Evolutionary conservation across 2,888 invertebrate genomes (phyloP), one percentile per base, ranked within the genome.

Genomic region (Orthonychiurus folsomi): DNA sequence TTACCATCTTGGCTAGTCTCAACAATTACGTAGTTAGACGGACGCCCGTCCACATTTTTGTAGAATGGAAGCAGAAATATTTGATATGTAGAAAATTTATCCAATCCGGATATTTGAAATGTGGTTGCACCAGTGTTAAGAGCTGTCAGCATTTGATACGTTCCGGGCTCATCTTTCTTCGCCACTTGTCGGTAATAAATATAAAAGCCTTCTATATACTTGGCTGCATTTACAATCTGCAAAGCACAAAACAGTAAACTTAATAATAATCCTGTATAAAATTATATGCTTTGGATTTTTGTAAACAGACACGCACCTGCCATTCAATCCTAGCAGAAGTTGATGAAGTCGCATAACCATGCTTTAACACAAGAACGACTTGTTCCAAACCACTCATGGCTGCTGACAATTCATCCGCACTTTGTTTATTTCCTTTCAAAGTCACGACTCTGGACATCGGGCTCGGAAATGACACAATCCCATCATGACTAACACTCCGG

Each of bases 41-140:
- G 91, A 75, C 86, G 86, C 67, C 93, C 93, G 79, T 92, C 90
- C 66, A 92, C 86, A 75, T 85, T 86, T 77, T 86, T 88, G 78
- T 87, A 92, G 79, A 90, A 94, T 62, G 94, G 94, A 74, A 91
- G 85, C 71, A 95, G 83, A 80, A 93, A 92, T 79, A 94, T 90
- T 80, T 93, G 89, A 79, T 94, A 95, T 76, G 86, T 84, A 71
- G 89, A 86, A 80, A 86, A 92, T 78, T 91, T 90, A 74, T 84
- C 80, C 75, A 94, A 82, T 73, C 86, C 87, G 66, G 86, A 85
- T 75, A 89, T 85, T 75, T 87, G 86, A 78, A 87, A 88, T 69
- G 86, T 86, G 28, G 87, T 86, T 72, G 86, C 85, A 64, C 86
- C 86, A 69, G 87, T 86, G 79, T 88, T 87, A 69, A 88, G 80